Base-by-base conservation (phyloP, 2,113 vertebrate species). In the Pseudorhombus dupliciocellatus region DNA sequence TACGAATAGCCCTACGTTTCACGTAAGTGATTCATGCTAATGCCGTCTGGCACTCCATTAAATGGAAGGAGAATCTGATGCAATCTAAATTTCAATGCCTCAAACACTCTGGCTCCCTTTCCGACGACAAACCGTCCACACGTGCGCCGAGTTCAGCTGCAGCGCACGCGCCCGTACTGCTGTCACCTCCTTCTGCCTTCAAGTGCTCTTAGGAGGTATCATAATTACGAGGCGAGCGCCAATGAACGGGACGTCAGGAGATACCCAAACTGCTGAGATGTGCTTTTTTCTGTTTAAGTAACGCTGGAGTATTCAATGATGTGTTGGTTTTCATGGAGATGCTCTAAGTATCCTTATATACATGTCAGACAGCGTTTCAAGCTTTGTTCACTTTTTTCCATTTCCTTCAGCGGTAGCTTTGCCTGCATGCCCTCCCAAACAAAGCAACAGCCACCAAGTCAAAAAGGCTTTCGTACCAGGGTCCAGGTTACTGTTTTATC, bases 1-100 rank as follows among this genome's bases (percentile, higher is more conserved):
- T 87, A 85, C 87, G 81, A 88, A 90, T 83, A 79, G 81, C 46
- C 54, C 51, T 64, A 37, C 76, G 78, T 90, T 89, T 80, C 76
- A 78, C 77, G 48, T 79, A 77, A 88, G 81, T 78, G 82, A 89
- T 84, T 89, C 74, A 77, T 75, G 63, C 84, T 88, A 84, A 91
- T 87, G 85, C 70, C 83, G 70, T 42, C 70, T 83, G 80, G 76
- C 85, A 75, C 82, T 87, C 80, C 54, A 79, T 86, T 88, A 86
- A 84, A 80, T 74, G 44, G 58, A 80, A 86, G 84, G 80, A 77
- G 81, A 87, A 83, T 87, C 67, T 86, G 84, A 89, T 83, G 86
- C 81, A 86, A 86, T 87, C 81, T 84, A 77, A 73, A 86, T 87
- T 88, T 87, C 79, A 80, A 84, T 77, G 74, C 48, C 55, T 76